A percentile compares a stretch with the other conserved stretches of the same genome.
These are phyloP conservation scores for Thera britannica DNA, from an alignment of 2,888 invertebrate genomes.

Conservation along the genomic window DNA sequence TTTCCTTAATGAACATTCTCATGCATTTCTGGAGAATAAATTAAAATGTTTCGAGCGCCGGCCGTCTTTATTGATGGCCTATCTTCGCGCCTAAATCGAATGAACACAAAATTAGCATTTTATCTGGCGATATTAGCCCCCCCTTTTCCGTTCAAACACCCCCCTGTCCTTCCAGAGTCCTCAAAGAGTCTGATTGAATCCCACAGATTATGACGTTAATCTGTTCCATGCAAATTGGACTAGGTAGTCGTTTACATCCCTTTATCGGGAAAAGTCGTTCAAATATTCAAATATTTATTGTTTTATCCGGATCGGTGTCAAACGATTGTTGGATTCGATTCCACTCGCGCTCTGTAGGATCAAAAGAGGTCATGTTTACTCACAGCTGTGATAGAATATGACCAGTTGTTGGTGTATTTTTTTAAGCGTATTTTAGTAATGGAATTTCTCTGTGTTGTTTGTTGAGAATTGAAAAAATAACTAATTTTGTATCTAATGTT, in stretches of 20 bases:
- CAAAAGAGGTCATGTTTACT: constrained; percentile 29
- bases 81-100: constrained; percentile 76
- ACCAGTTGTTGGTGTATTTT: constrained; percentile 37
- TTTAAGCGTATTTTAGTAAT: background rate
- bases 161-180: constrained; percentile 68
- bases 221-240: constrained; percentile 84
- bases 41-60: constrained; percentile 41
- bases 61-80: constrained; percentile 50
- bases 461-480: background rate
- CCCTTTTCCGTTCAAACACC: constrained; percentile 41
- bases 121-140: constrained; percentile 80
- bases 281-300: constrained; percentile 81
- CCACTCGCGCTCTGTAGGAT: constrained; percentile 41
- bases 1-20: constrained; percentile 42
- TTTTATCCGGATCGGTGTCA: constrained; percentile 53
- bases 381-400: constrained; percentile 12
- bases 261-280: constrained; percentile 76
- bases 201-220: constrained; percentile 84
- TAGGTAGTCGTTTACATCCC: constrained; percentile 82
- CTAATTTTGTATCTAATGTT: too few species aligned
- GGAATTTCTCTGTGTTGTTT: background rate
- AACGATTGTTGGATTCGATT: constrained; percentile 45
- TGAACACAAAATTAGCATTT: constrained; percentile 84
- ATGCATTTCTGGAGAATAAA: constrained; percentile 44
- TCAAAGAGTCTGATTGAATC: constrained; percentile 81